Evolutionary conservation across 1,140 invertebrate species (phyloP).

Genomic region (Choristoneura fumiferana): DNA sequence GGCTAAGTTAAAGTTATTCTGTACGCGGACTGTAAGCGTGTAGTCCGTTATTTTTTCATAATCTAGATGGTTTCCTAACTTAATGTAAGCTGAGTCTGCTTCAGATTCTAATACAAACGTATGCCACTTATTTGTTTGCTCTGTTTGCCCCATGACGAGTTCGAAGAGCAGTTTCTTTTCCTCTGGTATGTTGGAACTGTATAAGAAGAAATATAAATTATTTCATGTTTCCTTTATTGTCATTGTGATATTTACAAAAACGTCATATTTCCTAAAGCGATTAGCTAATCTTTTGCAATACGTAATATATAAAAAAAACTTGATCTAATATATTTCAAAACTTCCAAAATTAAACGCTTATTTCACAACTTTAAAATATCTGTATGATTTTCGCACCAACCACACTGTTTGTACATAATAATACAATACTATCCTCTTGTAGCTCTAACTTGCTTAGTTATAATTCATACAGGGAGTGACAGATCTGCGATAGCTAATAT

Average conservation of each 20-base stretch:
- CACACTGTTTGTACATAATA: no score
- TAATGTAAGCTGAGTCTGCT: constrained; percentile 85
- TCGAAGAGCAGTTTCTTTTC: constrained; percentile 86
- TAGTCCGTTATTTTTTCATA: constrained; percentile 91
- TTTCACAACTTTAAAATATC: no score
- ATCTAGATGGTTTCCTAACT: constrained; percentile 86
- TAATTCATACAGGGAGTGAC: constrained; percentile 5
- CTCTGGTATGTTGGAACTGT: constrained; percentile 87
- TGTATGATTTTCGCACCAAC: no score
- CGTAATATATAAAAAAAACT: no score
- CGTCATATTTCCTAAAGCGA: no score
- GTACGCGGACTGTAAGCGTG: constrained; percentile 88
- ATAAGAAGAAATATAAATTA: constrained; percentile 29
- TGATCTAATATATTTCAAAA: no score
- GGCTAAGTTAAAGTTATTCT: constrained; percentile 89
- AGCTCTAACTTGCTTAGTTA: not conserved
- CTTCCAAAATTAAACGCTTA: no score
- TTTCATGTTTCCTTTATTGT: not conserved
- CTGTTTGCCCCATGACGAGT: constrained; percentile 88
- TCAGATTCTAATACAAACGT: constrained; percentile 87
- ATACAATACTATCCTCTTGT: no score
- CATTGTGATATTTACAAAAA: no score
- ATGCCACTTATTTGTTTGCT: constrained; percentile 89
- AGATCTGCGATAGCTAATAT: not conserved
- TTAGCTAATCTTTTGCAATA: no score